Percentiles rank a stretch among this genome's conserved stretches.
These are phyloP conservation scores for Tenthredo livida DNA, from an alignment of 2,888 invertebrate species.

Conservation along the genomic window DNA sequence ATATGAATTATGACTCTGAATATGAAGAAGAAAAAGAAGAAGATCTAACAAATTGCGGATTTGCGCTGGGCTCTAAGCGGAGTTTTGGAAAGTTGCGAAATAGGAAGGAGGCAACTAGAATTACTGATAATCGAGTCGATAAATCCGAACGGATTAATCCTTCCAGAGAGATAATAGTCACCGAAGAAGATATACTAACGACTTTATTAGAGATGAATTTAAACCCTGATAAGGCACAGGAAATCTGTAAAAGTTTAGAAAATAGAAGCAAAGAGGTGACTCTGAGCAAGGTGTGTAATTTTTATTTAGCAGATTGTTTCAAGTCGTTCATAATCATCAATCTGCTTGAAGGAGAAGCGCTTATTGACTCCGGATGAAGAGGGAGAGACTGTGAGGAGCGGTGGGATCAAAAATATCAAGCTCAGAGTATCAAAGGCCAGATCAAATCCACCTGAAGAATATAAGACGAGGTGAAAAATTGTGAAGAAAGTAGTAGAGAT, in stretches of 20 bases:
- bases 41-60: conserved; percentile 55
- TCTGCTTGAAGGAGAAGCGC: neutral
- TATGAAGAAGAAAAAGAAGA: conserved; percentile 60
- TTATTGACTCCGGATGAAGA: neutral
- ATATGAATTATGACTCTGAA: conserved; percentile 73
- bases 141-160: neutral
- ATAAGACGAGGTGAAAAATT: neutral
- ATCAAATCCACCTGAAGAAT: neutral
- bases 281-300: neutral
- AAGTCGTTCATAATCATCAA: neutral
- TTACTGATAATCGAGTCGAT: conserved; percentile 62
- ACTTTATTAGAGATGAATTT: conserved; percentile 71
- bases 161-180: conserved; percentile 63
- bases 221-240: conserved; percentile 66
- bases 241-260: conserved; percentile 68
- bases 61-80: neutral
- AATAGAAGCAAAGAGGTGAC: conserved; percentile 61
- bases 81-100: neutral
- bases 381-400: neutral
- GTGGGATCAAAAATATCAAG: neutral
- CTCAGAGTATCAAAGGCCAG: neutral
- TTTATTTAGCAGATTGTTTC: neutral
- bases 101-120: neutral
- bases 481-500: neutral
- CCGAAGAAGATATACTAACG: conserved; percentile 69